Percentiles rank a stretch among this genome's conserved stretches.
Evolutionary conservation across 2,888 invertebrate genomes (phyloP).

Genomic region (Galeopsomyia nigrocyanea): DNA sequence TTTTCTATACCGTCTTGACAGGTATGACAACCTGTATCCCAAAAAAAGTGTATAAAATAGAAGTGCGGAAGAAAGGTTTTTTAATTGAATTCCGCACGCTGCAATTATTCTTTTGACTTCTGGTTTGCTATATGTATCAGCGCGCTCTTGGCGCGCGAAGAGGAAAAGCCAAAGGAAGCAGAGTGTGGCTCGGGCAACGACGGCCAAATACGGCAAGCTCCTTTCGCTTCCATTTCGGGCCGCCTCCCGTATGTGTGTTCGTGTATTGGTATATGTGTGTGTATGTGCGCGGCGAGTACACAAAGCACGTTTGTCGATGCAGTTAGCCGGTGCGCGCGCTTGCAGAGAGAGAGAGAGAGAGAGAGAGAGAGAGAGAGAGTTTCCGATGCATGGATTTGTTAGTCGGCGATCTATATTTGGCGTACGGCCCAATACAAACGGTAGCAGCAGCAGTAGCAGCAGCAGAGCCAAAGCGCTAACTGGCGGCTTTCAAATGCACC

Average conservation of each 20-base stretch:
- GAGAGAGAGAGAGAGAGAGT: constrained; percentile 11
- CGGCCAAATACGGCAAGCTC: constrained; percentile 49
- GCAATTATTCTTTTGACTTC: neutral
- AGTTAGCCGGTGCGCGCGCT: constrained; percentile 45
- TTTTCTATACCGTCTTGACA: no score
- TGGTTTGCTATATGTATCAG: neutral
- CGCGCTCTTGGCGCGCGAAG: neutral
- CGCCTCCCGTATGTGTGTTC: neutral
- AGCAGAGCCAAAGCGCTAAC: constrained; percentile 7
- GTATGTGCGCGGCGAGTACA: constrained; percentile 36
- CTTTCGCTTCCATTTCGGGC: constrained; percentile 53
- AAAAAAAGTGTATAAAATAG: no score
- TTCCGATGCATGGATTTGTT: constrained; percentile 52
- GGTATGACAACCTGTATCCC: no score
- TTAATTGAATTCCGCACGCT: constrained; percentile 21
- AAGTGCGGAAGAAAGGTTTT: no score
- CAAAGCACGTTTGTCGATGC: constrained; percentile 36
- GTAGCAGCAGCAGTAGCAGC: neutral
- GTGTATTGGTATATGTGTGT: neutral
- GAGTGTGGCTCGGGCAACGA: constrained; percentile 9
- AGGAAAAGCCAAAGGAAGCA: constrained; percentile 5
- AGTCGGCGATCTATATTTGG: constrained; percentile 57
- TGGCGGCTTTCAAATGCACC: constrained; percentile 32
- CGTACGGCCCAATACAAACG: constrained; percentile 48
- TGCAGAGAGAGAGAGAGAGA: constrained; percentile 43